Base-by-base conservation (phyloP, 2,888 invertebrate species). In the Ceratothoa steindachneri region DNA sequence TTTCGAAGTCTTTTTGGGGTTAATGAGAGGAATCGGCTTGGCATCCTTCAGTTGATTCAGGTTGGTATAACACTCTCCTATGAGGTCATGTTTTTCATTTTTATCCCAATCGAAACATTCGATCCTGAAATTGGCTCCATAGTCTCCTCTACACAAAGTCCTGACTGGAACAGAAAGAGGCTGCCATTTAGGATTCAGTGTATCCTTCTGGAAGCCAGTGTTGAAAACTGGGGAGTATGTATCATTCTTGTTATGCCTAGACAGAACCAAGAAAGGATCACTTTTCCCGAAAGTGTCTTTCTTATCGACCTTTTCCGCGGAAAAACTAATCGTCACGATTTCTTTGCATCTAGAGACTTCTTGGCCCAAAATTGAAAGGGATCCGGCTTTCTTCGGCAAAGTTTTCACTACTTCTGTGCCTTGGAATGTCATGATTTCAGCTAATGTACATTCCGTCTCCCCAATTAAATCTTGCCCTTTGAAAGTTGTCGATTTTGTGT, bases 181-280 rank as follows among this genome's bases (percentile, higher is more conserved):
- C 72, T 82, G 81, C 87, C 87, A 87, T 29, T 84, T 84, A 2
- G 87, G 87, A 81, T 87, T 86, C 70, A 86, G 81, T 0, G 85
- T 86, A 69, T 85, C 85, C 81, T 85, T 86, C 52, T 86, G 84
- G 1, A 85, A 85, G 81, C 88, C 88, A 53, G 87, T 87, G 81
- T 87, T 85, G 81, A 87, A 86, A 1, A 87, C 87, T 5, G 87
- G 83, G 71, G 73, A 29, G 51, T 75, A 77, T 28, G 68, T 22
- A 30, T 53, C 71, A 64, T 71, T 69, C 28, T 75, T 72, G 24
- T 77, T 71, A 51, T 68, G 77, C 28, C 76, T 72, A 64, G 74
- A 76, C 30, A 86, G 82, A 31, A 82, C 82, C 2, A 84, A 80
- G 81, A 84, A 85, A n/a, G 84, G 84, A 79, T 84, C 83, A n/a